Percentiles rank a stretch among this genome's conserved stretches.
Evolutionary conservation across 1,140 invertebrate species (phyloP).

Genomic region (Cotesia vestalis): DNA sequence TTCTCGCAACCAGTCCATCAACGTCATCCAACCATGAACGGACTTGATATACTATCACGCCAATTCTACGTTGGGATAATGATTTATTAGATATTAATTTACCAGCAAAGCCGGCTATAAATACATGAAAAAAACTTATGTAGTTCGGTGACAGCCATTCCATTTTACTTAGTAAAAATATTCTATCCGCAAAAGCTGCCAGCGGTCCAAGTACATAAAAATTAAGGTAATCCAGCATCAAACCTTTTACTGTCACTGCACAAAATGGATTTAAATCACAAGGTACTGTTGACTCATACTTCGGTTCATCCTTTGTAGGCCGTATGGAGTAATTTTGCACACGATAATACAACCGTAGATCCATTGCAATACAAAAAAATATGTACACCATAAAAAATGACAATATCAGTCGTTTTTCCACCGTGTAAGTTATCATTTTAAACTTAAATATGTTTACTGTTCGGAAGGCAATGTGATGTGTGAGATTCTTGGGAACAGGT

Average conservation of each 20-base stretch:
- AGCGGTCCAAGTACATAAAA: constrained; percentile 80
- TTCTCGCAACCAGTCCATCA: constrained; percentile 81
- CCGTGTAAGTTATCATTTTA: not conserved
- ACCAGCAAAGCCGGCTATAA: constrained; percentile 74
- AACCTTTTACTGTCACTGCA: constrained; percentile 77
- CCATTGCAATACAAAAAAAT: constrained; percentile 71
- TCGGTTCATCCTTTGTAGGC: constrained; percentile 28
- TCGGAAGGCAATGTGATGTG: too few relatives aligned
- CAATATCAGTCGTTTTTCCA: constrained; percentile 30
- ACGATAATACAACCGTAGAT: constrained; percentile 69
- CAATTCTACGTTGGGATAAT: constrained; percentile 72
- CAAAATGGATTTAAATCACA: constrained; percentile 78
- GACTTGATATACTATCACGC: constrained; percentile 77
- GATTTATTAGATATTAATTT: constrained; percentile 76
- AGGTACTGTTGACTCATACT: constrained; percentile 66
- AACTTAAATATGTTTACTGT: not conserved
- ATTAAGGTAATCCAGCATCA: constrained; percentile 79
- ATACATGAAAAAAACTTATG: constrained; percentile 79
- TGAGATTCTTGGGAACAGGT: not conserved
- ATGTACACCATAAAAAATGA: constrained; percentile 41
- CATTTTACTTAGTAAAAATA: constrained; percentile 71
- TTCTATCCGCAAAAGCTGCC: constrained; percentile 72
- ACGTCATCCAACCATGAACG: constrained; percentile 81
- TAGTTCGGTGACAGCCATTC: constrained; percentile 79
- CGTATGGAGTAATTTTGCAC: constrained; percentile 69